A percentile compares a stretch with the other conserved stretches of the same genome.
phyloP scores from a whole-genome alignment of 92 coral and sea anemone genomes.

The Umimayanthus chanpuru region DNA sequence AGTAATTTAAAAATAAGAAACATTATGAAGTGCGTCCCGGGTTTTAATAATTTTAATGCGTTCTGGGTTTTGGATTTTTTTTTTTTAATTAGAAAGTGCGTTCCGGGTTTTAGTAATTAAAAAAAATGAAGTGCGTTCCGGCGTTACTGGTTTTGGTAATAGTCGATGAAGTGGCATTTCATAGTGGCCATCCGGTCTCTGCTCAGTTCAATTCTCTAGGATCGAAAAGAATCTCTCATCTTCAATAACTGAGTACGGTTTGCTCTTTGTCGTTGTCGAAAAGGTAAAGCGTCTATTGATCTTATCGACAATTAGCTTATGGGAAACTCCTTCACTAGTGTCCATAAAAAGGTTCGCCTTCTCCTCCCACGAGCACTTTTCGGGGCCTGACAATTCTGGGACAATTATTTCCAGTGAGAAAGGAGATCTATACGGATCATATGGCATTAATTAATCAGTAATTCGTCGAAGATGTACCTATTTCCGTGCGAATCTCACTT shows the following conservation, averaged over 20 bases:
- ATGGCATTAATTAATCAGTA: slow-evolving; percentile 56
- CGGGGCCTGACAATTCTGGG: slow-evolving; percentile 53
- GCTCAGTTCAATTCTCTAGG: slow-evolving; percentile 17
- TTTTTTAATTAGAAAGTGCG: no score
- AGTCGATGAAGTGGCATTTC: no score
- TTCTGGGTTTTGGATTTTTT: no score
- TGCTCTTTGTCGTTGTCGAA: slow-evolving; percentile 19
- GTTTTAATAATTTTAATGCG: no score
- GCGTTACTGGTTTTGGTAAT: no score
- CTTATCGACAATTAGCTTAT: slow-evolving; percentile 3
- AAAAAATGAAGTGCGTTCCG: no score
- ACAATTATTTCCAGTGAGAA: slow-evolving; percentile 50
- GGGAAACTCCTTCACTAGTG: no score
- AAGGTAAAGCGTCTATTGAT: neutral
- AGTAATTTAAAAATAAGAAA: no score
- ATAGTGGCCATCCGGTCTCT: no score
- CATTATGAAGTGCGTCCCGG: no score
- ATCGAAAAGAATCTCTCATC: slow-evolving; percentile 23
- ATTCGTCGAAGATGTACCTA: slow-evolving; percentile 53
- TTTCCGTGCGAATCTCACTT: slow-evolving; percentile 48
- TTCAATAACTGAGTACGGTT: slow-evolving; percentile 30
- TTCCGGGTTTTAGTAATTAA: no score
- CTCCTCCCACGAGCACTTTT: slow-evolving; percentile 50
- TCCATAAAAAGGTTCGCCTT: no score
- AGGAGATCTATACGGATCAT: slow-evolving; percentile 50